Evolutionary conservation across 2,113 vertebrate species (phyloP).

Genomic region (Campylomormyrus tamandua): DNA sequence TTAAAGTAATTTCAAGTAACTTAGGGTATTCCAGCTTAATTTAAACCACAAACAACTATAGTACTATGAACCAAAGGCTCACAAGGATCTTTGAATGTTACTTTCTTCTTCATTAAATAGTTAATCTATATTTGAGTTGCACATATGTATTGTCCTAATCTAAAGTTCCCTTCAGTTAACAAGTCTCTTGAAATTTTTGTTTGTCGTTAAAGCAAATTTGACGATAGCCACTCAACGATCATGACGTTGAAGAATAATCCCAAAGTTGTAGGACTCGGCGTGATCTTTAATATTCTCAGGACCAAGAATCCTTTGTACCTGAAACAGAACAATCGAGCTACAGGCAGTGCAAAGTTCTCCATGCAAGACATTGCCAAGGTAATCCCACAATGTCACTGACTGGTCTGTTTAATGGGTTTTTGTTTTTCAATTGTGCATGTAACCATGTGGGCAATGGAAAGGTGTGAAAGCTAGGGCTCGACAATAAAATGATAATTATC

Average conservation of each 20-base stretch:
- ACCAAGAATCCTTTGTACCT: neutral
- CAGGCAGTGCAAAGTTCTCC: neutral
- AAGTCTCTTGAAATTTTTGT: neutral
- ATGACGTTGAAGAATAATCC: neutral
- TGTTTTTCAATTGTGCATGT: neutral
- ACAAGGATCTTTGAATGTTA: too few species aligned
- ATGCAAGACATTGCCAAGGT: neutral
- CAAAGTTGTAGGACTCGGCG: neutral
- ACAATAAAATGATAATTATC: neutral
- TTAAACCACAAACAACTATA: neutral
- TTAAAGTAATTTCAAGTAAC: neutral
- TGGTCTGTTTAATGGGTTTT: neutral
- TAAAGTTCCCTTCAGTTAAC: neutral
- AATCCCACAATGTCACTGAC: neutral
- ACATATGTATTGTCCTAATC: neutral
- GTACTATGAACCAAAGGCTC: neutral
- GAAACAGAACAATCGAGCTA: neutral
- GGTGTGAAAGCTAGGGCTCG: too few species aligned
- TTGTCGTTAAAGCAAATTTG: neutral
- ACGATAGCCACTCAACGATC: too few species aligned
- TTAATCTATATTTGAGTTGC: too few species aligned
- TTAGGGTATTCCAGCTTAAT: neutral
- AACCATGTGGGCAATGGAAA: too few species aligned
- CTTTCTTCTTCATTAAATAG: too few species aligned
- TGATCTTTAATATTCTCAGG: constrained; percentile 3